These are phyloP conservation scores for Synergus japonicus DNA, from an alignment of 2,888 invertebrate species.

Conservation along the genomic window DNA sequence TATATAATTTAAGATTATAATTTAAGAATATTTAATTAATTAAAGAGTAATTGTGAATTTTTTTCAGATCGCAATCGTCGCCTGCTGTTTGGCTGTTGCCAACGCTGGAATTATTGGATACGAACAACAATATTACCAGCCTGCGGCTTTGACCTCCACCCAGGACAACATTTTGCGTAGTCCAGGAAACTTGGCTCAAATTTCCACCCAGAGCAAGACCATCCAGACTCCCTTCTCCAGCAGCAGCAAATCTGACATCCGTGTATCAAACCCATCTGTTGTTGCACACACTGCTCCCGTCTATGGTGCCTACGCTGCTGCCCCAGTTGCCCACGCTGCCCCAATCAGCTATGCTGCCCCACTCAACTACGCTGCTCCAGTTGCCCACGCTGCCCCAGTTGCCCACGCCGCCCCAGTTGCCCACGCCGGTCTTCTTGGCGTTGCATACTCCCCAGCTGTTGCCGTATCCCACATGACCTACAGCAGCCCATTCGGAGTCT, in stretches of 20 bases:
- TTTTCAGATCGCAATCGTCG: conserved; percentile 65
- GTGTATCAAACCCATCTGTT: conserved; percentile 80
- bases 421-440: conserved; percentile 65
- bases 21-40: background rate
- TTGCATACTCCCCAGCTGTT: conserved; percentile 70
- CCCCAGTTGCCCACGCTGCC: conserved; percentile 57
- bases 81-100: conserved; percentile 67
- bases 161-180: conserved; percentile 78
- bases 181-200: conserved; percentile 82
- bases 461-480: conserved; percentile 71
- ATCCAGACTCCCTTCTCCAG: conserved; percentile 87
- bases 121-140: conserved; percentile 37
- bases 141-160: conserved; percentile 68
- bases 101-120: conserved; percentile 65
- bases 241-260: conserved; percentile 84
- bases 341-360: conserved; percentile 53
- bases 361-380: conserved; percentile 51
- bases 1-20: background rate
- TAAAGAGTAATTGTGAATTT: conserved; percentile 1
- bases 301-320: conserved; percentile 59
- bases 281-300: conserved; percentile 63
- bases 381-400: conserved; percentile 47
- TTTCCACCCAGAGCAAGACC: conserved; percentile 84
- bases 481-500: conserved; percentile 67
- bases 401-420: conserved; percentile 58